Percentiles rank a stretch among this genome's conserved stretches.
Evolutionary conservation across 1,140 invertebrate genomes (phyloP).

Genomic region (Cherax quadricarinatus): DNA sequence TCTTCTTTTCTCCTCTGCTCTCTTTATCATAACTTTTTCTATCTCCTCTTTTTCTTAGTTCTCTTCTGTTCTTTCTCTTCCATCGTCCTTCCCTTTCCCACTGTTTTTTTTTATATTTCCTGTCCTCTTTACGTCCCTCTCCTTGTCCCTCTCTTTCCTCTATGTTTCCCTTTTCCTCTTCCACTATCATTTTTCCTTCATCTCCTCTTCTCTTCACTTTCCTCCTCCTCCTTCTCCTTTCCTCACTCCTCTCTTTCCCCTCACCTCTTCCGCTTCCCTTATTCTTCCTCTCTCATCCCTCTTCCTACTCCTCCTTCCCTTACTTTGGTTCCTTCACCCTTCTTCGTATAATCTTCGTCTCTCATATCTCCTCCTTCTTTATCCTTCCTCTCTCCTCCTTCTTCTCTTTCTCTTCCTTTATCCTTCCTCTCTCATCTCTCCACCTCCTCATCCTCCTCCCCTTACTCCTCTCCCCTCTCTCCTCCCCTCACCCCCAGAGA

Average conservation of each 20-base stretch:
- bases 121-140: neutral
- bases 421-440: neutral
- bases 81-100: neutral
- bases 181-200: neutral
- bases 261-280: neutral
- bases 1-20: neutral
- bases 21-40: neutral
- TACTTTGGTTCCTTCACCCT: neutral
- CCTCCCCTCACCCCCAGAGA: neutral
- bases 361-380: neutral
- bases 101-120: neutral
- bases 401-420: too few relatives aligned
- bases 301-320: neutral
- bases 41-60: neutral
- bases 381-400: neutral
- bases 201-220: neutral
- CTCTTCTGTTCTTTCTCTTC: neutral
- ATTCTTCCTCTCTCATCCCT: neutral
- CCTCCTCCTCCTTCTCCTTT: neutral
- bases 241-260: neutral
- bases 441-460: neutral
- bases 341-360: neutral
- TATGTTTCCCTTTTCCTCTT: neutral
- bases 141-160: neutral
- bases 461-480: neutral